These are phyloP conservation scores for Neosilurus hyrtlii DNA, from an alignment of 2,797 vertebrate genomes.

Conservation along the genomic window DNA sequence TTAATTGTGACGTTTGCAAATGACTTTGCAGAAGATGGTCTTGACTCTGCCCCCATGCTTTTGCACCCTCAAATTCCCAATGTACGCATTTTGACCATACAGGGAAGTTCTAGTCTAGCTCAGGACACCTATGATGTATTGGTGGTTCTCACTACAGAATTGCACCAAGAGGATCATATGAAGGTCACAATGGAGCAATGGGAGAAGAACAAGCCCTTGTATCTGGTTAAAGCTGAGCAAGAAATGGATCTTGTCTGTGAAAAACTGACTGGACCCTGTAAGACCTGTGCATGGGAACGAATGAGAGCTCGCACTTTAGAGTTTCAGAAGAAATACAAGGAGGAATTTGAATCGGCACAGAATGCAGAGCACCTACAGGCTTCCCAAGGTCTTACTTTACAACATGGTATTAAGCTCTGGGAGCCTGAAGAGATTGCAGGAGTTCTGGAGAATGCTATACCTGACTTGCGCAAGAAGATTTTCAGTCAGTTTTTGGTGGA, in stretches of 20 bases:
- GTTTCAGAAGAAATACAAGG: slow-evolving; percentile 47
- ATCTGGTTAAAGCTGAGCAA: slow-evolving; percentile 48
- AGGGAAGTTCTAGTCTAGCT: slow-evolving; percentile 23
- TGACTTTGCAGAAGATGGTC: background rate
- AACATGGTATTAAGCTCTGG: slow-evolving; percentile 30
- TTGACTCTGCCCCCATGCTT: slow-evolving; percentile 30
- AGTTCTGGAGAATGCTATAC: slow-evolving; percentile 37
- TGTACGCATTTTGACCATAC: slow-evolving; percentile 46
- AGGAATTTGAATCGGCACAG: slow-evolving; percentile 8
- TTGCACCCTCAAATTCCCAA: slow-evolving; percentile 44
- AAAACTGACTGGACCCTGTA: slow-evolving; percentile 52
- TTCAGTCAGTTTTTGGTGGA: slow-evolving; percentile 55
- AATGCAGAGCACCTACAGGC: slow-evolving; percentile 11
- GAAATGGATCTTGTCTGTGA: slow-evolving; percentile 51
- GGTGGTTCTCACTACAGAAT: slow-evolving; percentile 54
- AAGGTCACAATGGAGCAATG: slow-evolving; percentile 43
- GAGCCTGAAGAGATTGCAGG: slow-evolving; percentile 37
- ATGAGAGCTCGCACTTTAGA: slow-evolving; percentile 52
- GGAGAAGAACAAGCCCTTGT: slow-evolving; percentile 49
- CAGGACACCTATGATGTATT: slow-evolving; percentile 46
- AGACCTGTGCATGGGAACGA: slow-evolving; percentile 60
- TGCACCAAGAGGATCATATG: slow-evolving; percentile 52
- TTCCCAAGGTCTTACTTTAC: background rate
- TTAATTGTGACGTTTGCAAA: background rate
- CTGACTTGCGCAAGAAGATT: slow-evolving; percentile 48